Conservation (phyloP, 2,113 vertebrate species). For the Nematolebias whitei region DNA sequence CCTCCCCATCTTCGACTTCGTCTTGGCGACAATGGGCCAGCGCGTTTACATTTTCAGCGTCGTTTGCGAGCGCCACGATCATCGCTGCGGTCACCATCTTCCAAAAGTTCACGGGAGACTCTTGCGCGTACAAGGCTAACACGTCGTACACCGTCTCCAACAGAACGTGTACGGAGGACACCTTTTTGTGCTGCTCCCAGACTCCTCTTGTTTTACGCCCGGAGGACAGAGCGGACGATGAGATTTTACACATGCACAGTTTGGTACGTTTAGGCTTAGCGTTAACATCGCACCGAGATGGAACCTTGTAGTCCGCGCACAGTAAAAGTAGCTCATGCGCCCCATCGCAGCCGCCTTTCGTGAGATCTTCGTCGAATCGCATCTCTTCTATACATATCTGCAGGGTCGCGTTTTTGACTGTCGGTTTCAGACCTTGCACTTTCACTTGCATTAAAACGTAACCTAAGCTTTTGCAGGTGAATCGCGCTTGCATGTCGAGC, state of each 20-base stretch:
- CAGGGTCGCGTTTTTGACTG: background rate
- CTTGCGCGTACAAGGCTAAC: background rate
- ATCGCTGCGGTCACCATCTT: background rate
- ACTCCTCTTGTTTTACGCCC: accelerated
- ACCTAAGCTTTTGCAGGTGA: background rate
- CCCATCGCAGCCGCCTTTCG: background rate
- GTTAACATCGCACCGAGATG: background rate
- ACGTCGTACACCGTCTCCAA: slow-evolving; percentile 14
- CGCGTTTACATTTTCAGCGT: background rate
- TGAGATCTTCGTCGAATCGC: background rate
- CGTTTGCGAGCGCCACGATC: background rate
- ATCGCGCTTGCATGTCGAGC: background rate
- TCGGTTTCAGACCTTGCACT: background rate
- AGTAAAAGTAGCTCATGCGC: background rate
- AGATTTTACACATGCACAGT: background rate
- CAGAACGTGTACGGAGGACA: background rate
- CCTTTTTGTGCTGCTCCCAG: background rate
- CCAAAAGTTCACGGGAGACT: background rate
- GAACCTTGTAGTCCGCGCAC: background rate
- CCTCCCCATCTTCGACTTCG: no score
- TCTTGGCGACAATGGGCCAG: background rate
- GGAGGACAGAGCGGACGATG: background rate
- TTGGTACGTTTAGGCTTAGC: background rate
- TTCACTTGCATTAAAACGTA: slow-evolving; percentile 1
- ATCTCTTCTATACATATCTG: background rate